These are phyloP conservation scores for Aurelia aurita complex sp. Pacific DNA, from an alignment of 30 jellyfish, hydroid and myxozoan genomes.

Conservation along the genomic window DNA sequence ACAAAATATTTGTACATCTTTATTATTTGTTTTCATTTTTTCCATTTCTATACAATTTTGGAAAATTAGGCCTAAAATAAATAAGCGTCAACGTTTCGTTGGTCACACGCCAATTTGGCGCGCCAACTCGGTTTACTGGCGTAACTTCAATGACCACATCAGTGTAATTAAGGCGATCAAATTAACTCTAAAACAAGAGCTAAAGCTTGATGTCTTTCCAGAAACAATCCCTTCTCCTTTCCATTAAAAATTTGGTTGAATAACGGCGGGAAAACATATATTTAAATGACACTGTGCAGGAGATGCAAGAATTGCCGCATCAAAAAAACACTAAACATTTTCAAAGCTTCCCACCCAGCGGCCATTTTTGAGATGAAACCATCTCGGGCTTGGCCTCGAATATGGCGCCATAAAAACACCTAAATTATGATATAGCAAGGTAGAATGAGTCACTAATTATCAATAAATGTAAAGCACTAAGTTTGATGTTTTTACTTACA, in stretches of 20 bases:
- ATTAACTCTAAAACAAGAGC: no score
- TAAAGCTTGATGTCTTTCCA: no score
- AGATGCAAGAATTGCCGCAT: constrained; percentile 38
- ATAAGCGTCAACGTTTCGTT: no score
- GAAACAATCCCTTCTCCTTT: no score
- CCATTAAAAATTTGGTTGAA: background rate
- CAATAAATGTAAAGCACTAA: background rate
- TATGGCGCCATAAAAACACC: background rate
- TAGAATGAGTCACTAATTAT: background rate
- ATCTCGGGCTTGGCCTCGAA: constrained; percentile 5
- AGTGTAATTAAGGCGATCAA: background rate
- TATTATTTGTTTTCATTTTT: no score
- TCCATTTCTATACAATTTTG: no score
- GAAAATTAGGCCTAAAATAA: no score
- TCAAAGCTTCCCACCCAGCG: background rate
- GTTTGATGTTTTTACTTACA: background rate
- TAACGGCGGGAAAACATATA: constrained; percentile 58
- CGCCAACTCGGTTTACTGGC: background rate
- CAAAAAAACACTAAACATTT: background rate
- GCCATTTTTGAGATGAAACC: constrained; percentile 37
- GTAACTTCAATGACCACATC: background rate
- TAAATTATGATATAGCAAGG: background rate
- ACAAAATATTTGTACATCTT: no score
- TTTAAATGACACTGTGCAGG: constrained; percentile 62
- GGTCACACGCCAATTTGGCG: background rate